phyloP scores from a whole-genome alignment of 2,797 vertebrate species.

The Rhyacichthys aspro region DNA sequence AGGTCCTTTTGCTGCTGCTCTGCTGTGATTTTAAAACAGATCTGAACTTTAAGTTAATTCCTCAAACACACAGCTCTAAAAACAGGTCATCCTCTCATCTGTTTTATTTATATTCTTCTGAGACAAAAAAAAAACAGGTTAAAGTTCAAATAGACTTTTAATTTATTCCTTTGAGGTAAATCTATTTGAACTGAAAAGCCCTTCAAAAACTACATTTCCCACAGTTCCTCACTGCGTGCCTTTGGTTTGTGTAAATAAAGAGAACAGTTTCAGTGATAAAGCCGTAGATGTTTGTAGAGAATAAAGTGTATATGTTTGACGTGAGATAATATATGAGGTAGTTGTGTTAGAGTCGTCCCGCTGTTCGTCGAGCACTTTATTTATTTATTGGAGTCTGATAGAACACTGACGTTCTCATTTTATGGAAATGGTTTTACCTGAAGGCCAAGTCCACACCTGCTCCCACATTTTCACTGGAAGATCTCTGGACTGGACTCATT shows the following conservation, averaged over 20 bases:
- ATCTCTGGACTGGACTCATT: no score
- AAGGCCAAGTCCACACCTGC: background rate
- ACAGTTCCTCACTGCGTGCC: conserved; percentile 34
- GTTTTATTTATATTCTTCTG: no score
- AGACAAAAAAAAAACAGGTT: no score
- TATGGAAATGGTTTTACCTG: conserved; percentile 6
- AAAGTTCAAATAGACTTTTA: no score
- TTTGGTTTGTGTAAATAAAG: conserved; percentile 62
- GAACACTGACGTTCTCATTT: no score
- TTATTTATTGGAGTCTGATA: conserved; percentile 81
- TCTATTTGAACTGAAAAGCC: background rate
- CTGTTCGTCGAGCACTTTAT: conserved; percentile 81
- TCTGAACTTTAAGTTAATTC: no score
- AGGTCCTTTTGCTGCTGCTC: no score
- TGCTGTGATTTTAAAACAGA: no score
- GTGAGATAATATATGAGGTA: conserved; percentile 43
- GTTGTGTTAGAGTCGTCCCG: conserved; percentile 65
- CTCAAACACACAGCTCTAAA: no score
- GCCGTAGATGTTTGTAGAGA: background rate
- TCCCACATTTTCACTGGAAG: no score
- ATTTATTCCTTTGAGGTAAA: no score
- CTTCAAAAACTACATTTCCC: conserved; percentile 21
- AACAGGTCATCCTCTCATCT: no score
- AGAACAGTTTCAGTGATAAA: background rate
- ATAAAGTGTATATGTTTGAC: conserved; percentile 66